Base-by-base conservation (phyloP, 2,888 invertebrate species). In the Suillia variegata region DNA sequence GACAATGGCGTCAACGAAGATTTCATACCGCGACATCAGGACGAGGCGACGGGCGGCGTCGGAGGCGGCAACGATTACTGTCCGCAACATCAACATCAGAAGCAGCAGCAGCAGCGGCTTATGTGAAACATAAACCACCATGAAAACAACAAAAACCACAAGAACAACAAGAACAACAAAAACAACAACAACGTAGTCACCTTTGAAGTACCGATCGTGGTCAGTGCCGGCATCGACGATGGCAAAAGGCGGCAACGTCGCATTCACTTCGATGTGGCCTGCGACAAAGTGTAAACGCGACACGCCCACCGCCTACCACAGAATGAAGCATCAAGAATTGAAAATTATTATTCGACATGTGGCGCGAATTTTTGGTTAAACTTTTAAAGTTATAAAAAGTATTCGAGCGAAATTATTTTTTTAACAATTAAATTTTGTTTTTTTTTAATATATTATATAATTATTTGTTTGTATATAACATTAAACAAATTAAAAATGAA, bases 11-110 rank as follows among this genome's bases (percentile, higher is more conserved):
- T 45, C 13, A 53, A 20, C 21, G 38, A 26, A 6, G 26, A n/a
- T n/a, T n/a, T n/a, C n/a, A n/a, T n/a, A n/a, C n/a, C n/a, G n/a
- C n/a, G n/a, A n/a, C n/a, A n/a, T n/a, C n/a, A n/a, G n/a, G n/a
- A n/a, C n/a, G n/a, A n/a, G n/a, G n/a, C n/a, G n/a, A n/a, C n/a
- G n/a, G n/a, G n/a, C 31, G 31, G 31, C 31, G 12, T 12, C 31
- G 61, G 60, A 15, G 55, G 58, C 33, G 54, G 49, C 54, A 60
- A 60, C 47, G 64, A 65, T 47, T 67, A 61, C 47, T 65, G 67
- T 22, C 66, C 64, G n/a, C 63, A 64, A 24, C 56, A 62, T 18
- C 49, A 61, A n/a, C 64, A 63, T 21, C 61, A 59, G 18, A 20
- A 22, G 45, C 51, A 60, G 33, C 58, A 54, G n/a, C 55, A 21